Base-by-base conservation (phyloP, 2,113 vertebrate genomes). In the Brachyistius frenatus region DNA sequence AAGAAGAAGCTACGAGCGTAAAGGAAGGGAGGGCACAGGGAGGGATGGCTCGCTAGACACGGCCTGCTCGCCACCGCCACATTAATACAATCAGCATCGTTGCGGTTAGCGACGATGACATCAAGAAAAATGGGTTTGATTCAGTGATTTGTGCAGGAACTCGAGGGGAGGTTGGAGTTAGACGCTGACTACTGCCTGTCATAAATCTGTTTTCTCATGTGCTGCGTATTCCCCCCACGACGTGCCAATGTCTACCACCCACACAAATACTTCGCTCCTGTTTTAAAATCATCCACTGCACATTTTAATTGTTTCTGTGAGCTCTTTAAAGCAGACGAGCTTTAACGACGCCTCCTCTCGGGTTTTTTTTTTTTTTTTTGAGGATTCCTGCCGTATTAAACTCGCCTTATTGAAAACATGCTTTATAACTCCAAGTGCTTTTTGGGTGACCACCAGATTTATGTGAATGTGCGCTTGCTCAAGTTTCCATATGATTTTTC, bases 171-270 rank as follows among this genome's bases (percentile, higher is more conserved):
- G 23, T 23, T 23, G 23, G 23, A 23, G 23, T 1, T 23, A 62
- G 52, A 56, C 73, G 53, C 66, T 52, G 87, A 86, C 81, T 81
- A 80, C 87, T 81, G 87, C 79, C 66, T 53, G 76, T 80, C 70
- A 68, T 89, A 87, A 92, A 91, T 89, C 76, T 69, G 73, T 70
- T 77, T 23, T 82, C 78, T 89, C 83, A 76, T 75, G 81, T 77
- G 64, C 88, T 80, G 33, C 56, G 16, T 89, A 81, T 83, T 80
- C 83, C 75, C 5, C 23, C 23, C 23, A 23, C 3, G 11, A 80
- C 74, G 64, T 80, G 83, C 78, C 84, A 81, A 14, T 82, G 82
- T 81, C 66, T 73, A 68, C 86, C 84, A 78, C 86, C 88, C 91
- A 70, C 80, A 68, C 72, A 78, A 88, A 86, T 53, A 69, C 50